Evolutionary conservation across 2,888 invertebrate species (phyloP), one percentile per base, ranked within the genome.

Genomic region (Athalia circularis): DNA sequence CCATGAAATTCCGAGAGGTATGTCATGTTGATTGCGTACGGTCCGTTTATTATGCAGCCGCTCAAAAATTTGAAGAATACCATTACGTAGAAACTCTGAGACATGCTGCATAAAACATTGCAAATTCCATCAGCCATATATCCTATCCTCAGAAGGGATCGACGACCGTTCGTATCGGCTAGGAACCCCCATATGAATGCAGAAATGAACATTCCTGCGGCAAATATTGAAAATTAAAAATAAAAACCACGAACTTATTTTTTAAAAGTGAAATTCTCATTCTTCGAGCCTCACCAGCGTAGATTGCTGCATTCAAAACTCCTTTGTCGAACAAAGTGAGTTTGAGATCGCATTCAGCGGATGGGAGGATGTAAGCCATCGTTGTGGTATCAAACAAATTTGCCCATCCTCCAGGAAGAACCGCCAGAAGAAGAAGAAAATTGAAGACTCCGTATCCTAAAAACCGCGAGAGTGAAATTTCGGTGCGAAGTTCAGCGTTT

Each of bases 141-240:
- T 0, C 95, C 95, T 85, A 92, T 92, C 7, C 94, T 90, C 79
- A 96, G 91, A 79, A 96, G 92, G 84, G 92, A 92, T 79, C 92
- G 93, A 64, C 96, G 91, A 7, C 96, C 96, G 79, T 94, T 91
- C 0, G 94, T 94, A 86, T 96, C 96, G 0, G 95, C 94, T 5
- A 96, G 88, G 86, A 94, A 96, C 0, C 96, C 96, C 96, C 96
- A 96, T 5, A 95, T 80, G 87, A 95, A 92, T 0, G 95, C 95
- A 68, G 95, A 95, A 0, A 93, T 92, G 78, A 95, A 94, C 96
- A 96, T 96, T 45, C 96, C 96, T 95, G 86, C 2, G 87, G 13
- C 9, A 47, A 45, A 50, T 67, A 67, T 15, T 5, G 65, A 29
- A 11, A 67, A 9, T n/a, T 5, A 13, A 45, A n/a, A 78, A n/a